A percentile compares a stretch with the other conserved stretches of the same genome.
phyloP scores from a whole-genome alignment of 2,888 invertebrate species.

The Athripsodes cinereus region DNA sequence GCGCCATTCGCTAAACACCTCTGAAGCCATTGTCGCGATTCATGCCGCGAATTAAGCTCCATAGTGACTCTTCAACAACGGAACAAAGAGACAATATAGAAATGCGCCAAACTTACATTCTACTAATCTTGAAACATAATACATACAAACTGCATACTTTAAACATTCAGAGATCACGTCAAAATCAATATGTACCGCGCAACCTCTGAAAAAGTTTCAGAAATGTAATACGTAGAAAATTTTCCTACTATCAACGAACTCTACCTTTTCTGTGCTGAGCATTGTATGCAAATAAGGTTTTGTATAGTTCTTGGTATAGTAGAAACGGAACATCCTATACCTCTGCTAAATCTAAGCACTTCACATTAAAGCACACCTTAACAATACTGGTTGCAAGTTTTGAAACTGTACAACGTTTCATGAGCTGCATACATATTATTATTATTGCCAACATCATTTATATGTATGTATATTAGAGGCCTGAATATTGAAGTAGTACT shows the following conservation, averaged over 20 bases:
- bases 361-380: not conserved
- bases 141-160: not conserved
- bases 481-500: no score
- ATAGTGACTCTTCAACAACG: conserved; percentile 7
- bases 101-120: conserved; percentile 22
- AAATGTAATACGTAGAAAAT: no score
- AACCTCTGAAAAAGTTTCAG: not conserved
- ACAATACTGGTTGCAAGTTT: not conserved
- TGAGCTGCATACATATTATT: not conserved
- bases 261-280: not conserved
- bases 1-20: conserved; percentile 4
- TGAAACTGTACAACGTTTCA: not conserved
- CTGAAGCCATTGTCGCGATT: conserved; percentile 3
- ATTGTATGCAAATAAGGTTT: not conserved
- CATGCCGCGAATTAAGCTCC: conserved; percentile 13
- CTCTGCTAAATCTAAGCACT: not conserved
- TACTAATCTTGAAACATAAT: conserved; percentile 16
- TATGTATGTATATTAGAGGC: no score
- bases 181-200: not conserved
- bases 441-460: no score
- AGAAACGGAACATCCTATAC: not conserved
- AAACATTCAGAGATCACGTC: not conserved
- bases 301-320: not conserved
- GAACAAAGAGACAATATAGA: conserved; percentile 16
- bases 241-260: no score